Percentiles rank a stretch among this genome's conserved stretches.
phyloP scores from a whole-genome alignment of 2,888 invertebrate species.

The Drosophila conformis region DNA sequence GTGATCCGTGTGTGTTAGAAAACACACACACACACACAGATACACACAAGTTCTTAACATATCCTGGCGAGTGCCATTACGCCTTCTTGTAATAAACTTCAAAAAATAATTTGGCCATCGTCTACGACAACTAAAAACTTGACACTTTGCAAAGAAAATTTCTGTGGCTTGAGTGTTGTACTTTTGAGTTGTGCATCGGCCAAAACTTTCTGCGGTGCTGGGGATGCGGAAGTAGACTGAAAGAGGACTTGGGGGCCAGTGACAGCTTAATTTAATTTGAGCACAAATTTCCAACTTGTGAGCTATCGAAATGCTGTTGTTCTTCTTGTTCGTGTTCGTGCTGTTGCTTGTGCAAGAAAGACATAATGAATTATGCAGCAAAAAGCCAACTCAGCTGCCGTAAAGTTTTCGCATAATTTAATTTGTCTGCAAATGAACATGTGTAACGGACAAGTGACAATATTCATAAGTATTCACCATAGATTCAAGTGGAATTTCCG shows the following conservation, averaged over 20 bases:
- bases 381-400: conserved; percentile 41
- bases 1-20: conserved; percentile 46
- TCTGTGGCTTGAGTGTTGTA: conserved; percentile 74
- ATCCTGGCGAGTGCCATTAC: conserved; percentile 46
- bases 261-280: conserved; percentile 78
- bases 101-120: conserved; percentile 75
- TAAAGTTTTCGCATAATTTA: conserved; percentile 66
- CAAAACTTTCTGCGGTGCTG: conserved; percentile 12
- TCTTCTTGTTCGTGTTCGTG: conserved; percentile 20
- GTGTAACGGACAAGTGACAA: conserved; percentile 29
- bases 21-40: conserved; percentile 6
- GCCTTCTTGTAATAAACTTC: conserved; percentile 70
- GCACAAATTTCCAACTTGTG: conserved; percentile 72
- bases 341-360: conserved; percentile 12
- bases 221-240: neutral
- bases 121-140: conserved; percentile 78
- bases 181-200: conserved; percentile 40
- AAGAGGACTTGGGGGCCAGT: conserved; percentile 37
- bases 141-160: conserved; percentile 77
- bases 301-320: conserved; percentile 61
- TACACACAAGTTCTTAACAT: conserved; percentile 27
- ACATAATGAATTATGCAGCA: conserved; percentile 77
- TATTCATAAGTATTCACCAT: conserved; percentile 28
- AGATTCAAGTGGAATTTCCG: conserved; percentile 20
- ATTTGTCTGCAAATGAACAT: conserved; percentile 40